Evolutionary conservation across 2,888 invertebrate genomes (phyloP).

Genomic region (Heteropelma amictum): DNA sequence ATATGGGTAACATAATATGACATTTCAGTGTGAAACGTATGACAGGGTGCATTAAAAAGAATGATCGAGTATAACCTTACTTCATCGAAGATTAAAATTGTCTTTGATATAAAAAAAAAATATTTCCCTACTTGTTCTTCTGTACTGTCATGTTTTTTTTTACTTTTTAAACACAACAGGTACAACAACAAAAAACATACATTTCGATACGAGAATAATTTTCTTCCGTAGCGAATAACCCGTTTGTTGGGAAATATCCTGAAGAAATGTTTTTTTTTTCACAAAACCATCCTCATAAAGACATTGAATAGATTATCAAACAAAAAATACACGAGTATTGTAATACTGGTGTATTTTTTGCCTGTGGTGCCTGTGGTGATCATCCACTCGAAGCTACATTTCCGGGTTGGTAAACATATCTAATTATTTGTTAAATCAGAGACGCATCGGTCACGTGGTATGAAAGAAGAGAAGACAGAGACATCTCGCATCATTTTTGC

Average conservation of each 20-base stretch:
- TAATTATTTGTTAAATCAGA: conserved; percentile 24
- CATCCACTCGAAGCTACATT: too few relatives aligned
- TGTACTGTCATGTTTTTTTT: background rate
- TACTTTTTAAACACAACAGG: background rate
- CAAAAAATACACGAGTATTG: too few relatives aligned
- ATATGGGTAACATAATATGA: background rate
- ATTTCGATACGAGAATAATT: too few relatives aligned
- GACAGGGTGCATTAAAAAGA: background rate
- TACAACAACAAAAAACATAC: background rate
- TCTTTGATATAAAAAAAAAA: background rate
- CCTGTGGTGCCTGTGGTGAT: too few relatives aligned
- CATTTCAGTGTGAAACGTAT: background rate
- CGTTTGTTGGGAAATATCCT: background rate
- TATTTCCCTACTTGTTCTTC: background rate
- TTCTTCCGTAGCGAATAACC: background rate
- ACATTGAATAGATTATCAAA: too few relatives aligned
- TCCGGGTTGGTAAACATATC: conserved; percentile 38
- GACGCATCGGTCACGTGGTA: conserved; percentile 17
- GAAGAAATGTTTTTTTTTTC: background rate
- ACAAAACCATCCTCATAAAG: background rate
- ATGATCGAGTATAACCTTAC: background rate
- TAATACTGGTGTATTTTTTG: too few relatives aligned
- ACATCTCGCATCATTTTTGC: conserved; percentile 15
- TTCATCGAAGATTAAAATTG: background rate
- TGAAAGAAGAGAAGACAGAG: background rate